These are phyloP conservation scores for Chiridota heheva DNA, from an alignment of 35 echinoderm and acorn worm species.

Conservation along the genomic window DNA sequence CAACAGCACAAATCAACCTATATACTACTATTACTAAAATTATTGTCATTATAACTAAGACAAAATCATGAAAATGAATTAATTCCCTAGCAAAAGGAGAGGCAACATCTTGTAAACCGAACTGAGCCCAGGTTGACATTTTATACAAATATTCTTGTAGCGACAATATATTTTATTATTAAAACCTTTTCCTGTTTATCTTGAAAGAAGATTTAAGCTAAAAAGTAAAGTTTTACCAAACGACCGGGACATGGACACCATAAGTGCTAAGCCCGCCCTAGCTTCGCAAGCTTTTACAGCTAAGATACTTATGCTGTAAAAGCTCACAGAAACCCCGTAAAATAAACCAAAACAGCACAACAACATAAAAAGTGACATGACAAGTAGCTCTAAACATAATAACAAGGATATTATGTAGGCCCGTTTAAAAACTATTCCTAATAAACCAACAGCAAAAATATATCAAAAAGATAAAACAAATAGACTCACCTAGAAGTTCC, in stretches of 20 bases:
- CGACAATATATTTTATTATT: too few relatives aligned
- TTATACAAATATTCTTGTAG: constrained; percentile 75
- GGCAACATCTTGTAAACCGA: constrained; percentile 74
- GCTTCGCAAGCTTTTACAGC: constrained; percentile 66
- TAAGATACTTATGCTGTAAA: too few relatives aligned
- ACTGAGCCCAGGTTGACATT: constrained; percentile 75
- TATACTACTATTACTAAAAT: constrained; percentile 71
- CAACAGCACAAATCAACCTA: constrained; percentile 23
- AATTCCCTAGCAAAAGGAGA: constrained; percentile 67
- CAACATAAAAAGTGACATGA: constrained; percentile 56
- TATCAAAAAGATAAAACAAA: constrained; percentile 18
- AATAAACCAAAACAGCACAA: too few relatives aligned
- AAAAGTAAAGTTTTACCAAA: constrained; percentile 20
- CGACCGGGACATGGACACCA: constrained; percentile 57
- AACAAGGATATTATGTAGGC: constrained; percentile 38
- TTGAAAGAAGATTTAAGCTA: too few relatives aligned
- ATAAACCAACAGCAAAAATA: too few relatives aligned
- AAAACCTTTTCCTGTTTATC: too few relatives aligned
- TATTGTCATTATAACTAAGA: constrained; percentile 50
- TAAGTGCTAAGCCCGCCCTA: constrained; percentile 50
- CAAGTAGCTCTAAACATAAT: constrained; percentile 47
- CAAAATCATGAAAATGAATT: constrained; percentile 68
- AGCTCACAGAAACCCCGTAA: too few relatives aligned
- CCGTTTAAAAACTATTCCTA: constrained; percentile 59
- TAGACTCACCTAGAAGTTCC: constrained; percentile 30